Evolutionary conservation across 2,113 vertebrate species (phyloP).

Genomic region (Myiopsitta monachus): DNA sequence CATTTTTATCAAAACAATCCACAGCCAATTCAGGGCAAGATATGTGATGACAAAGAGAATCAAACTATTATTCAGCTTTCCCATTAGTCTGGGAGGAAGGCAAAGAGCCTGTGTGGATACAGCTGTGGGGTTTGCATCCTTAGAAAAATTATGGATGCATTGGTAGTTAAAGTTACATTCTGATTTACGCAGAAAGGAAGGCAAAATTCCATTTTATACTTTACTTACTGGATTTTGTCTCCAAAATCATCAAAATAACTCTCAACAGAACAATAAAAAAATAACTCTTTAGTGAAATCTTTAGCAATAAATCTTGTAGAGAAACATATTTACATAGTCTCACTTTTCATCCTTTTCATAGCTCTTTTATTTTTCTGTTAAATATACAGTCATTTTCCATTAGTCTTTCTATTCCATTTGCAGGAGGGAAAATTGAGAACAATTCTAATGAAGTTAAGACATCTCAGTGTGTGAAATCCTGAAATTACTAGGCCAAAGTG

Average conservation of each 20-base stretch:
- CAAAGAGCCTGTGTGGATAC: background rate
- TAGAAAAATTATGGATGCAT: background rate
- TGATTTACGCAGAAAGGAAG: background rate
- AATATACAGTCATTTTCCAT: background rate
- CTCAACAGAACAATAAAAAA: background rate
- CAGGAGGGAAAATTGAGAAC: background rate
- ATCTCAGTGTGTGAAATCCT: background rate
- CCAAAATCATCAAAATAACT: background rate
- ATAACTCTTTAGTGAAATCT: background rate
- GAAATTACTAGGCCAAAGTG: accelerated
- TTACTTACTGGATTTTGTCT: background rate
- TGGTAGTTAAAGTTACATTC: background rate
- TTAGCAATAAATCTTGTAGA: background rate
- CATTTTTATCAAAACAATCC: background rate
- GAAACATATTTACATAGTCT: background rate
- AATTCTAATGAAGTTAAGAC: background rate
- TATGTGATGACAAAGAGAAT: background rate
- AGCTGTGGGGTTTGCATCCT: background rate
- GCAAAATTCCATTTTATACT: background rate
- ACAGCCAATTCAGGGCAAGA: background rate
- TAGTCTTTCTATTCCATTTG: background rate
- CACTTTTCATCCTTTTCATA: background rate
- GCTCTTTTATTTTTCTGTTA: background rate
- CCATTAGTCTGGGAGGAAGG: background rate
- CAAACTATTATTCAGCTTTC: background rate